Base-by-base conservation (phyloP, 53 echinoderm and acorn worm species). In the Henricia sp. region DNA sequence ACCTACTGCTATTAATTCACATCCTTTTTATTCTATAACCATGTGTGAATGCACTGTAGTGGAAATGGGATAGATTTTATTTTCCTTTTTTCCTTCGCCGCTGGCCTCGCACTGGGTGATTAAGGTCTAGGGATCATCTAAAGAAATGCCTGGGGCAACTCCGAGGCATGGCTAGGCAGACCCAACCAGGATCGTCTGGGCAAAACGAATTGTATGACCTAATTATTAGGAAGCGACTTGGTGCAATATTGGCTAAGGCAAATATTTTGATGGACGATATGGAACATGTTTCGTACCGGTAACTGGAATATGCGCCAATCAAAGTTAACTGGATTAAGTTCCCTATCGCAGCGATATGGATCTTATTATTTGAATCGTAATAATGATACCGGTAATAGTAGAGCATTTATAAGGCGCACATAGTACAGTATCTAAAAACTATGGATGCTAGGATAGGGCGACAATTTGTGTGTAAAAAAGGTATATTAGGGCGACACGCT, bases 161-260 rank as follows among this genome's bases (percentile, higher is more conserved):
- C 34, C 9, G 67, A 39, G 20, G 58, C 56, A 55, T 74, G 75
- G 59, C 59, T 57, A 13, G 16, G 57, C 42, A 54, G 35, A 54
- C 52, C 29, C 62, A 57, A 23, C 24, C 59, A 58, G 76, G 76
- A 76, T 76, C 59, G 58, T 36, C 76, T 57, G 42, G n/a, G 25
- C 28, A 76, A 40, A 76, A 40, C 38, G 58, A 76, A 76, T 76
- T 41, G 53, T 64, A 80, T 80, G 80, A 80, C 80, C 80, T 33
- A 80, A 62, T 80, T 80, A 80, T 80, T 27, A 50, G 54, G 32
- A 32, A 62, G 62, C 24, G 70, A 5, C 64, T 70, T 30, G 52
- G 28, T 16, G 26, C 70, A 1, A 32, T 21, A 63, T 23, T 43
- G 80, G 80, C 80, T 23, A 30, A 63, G 80, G 80, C 50, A 80